Conservation (phyloP, 2,888 invertebrate genomes). For the Spatulosminthurus flaviceps region DNA sequence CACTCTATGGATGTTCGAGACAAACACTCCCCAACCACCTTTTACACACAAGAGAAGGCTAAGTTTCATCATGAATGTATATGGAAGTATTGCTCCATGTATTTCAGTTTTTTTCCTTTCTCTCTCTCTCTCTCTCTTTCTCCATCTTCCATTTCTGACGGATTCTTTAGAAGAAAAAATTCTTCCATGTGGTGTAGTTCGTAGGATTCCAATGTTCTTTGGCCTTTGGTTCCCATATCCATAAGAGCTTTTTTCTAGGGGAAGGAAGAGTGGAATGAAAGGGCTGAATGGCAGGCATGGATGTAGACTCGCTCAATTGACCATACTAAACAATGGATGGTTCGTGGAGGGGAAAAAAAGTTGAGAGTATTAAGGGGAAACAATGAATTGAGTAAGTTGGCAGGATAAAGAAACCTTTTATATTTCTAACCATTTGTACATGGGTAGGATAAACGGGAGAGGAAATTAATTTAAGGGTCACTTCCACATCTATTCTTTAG, state of each 20-base stretch:
- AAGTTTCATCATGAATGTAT: neutral
- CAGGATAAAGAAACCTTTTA: constrained; percentile 18
- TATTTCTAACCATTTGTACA: constrained; percentile 11
- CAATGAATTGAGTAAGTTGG: constrained; percentile 18
- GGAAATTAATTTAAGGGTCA: constrained; percentile 18
- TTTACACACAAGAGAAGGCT: neutral
- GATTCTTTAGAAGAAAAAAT: neutral
- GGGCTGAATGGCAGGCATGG: neutral
- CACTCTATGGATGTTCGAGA: neutral
- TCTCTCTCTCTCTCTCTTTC: neutral
- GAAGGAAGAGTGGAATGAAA: neutral
- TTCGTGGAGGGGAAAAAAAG: constrained; percentile 15
- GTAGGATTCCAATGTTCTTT: neutral
- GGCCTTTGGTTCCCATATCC: constrained; percentile 11
- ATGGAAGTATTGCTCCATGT: neutral
- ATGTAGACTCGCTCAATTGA: constrained; percentile 18
- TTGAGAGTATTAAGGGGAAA: constrained; percentile 14
- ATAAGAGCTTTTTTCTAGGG: neutral
- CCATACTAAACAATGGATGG: neutral
- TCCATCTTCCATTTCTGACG: neutral
- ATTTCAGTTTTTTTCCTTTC: neutral
- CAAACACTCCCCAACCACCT: constrained; percentile 22
- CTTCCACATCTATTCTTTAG: neutral
- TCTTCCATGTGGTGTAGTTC: constrained; percentile 2
- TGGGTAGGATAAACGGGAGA: neutral